These are phyloP conservation scores for Meloidogyne exigua DNA, from an alignment of 1,140 invertebrate genomes.

Conservation along the genomic window DNA sequence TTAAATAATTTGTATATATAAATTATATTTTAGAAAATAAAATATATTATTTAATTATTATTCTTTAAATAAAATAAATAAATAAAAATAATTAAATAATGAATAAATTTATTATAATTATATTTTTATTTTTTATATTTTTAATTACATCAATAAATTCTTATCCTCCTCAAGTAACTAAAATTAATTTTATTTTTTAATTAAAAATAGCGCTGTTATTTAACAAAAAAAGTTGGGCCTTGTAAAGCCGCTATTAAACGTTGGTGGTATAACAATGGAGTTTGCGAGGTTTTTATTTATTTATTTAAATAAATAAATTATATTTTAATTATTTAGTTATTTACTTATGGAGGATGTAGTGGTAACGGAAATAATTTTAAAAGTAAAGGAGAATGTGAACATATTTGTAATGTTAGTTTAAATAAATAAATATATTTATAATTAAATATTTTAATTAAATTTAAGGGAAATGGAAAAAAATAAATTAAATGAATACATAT, in stretches of 20 bases:
- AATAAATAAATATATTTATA: background rate
- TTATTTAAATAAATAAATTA: background rate
- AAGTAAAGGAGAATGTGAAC: background rate
- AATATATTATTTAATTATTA: too few relatives aligned
- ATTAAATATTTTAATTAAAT: too few relatives aligned
- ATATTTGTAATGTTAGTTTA: background rate
- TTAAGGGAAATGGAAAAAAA: too few relatives aligned
- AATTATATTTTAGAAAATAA: too few relatives aligned
- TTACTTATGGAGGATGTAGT: background rate
- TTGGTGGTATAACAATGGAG: background rate
- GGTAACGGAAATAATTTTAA: background rate
- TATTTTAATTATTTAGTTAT: background rate
- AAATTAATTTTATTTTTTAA: background rate
- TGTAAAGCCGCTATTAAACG: background rate
- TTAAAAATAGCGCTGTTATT: background rate
- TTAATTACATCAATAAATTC: background rate
- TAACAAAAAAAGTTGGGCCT: background rate
- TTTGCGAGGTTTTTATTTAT: background rate
- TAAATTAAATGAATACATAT: too few relatives aligned
- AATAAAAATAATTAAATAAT: too few relatives aligned
- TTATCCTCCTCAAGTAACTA: background rate
- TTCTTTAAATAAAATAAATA: too few relatives aligned
- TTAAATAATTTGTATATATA: too few relatives aligned
- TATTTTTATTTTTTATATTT: slow-evolving; percentile 3
- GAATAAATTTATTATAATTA: too few relatives aligned